These are phyloP conservation scores for Sebastes glaucus DNA, from an alignment of 2,797 vertebrate genomes.

Conservation along the genomic window DNA sequence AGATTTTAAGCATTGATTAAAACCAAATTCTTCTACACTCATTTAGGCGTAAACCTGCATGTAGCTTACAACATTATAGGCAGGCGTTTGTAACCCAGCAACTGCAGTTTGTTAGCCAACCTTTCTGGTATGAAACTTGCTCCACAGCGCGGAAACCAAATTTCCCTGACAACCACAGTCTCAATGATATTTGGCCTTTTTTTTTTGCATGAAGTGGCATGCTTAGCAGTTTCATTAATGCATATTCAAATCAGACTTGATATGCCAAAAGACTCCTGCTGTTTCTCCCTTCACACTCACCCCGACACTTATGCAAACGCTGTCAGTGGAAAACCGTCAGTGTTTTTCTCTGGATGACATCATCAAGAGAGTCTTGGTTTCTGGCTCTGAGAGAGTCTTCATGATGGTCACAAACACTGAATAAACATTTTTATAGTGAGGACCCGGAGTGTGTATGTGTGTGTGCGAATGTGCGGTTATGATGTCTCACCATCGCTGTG, in stretches of 20 bases:
- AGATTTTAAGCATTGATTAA: conserved; percentile 4
- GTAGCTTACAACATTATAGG: not conserved
- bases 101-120: not conserved
- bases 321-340: conserved; percentile 11
- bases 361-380: conserved; percentile 35
- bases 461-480: conserved; percentile 37
- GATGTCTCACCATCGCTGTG: conserved; percentile 48
- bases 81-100: conserved; percentile 3
- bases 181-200: conserved; percentile 15
- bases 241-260: conserved; percentile 1
- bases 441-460: conserved; percentile 22
- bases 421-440: conserved; percentile 60
- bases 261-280: not conserved
- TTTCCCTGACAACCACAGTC: not conserved
- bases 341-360: conserved; percentile 41
- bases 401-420: conserved; percentile 50
- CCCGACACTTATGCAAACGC: not conserved
- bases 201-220: not conserved
- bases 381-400: conserved; percentile 41
- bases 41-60: not conserved
- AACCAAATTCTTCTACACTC: conserved; percentile 2
- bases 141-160: conserved; percentile 1
- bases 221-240: conserved; percentile 1
- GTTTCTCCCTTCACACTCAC: not conserved
- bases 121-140: conserved; percentile 3